phyloP scores from a whole-genome alignment of 2,797 vertebrate genomes.

The Cynodonichthys magdalenae region DNA sequence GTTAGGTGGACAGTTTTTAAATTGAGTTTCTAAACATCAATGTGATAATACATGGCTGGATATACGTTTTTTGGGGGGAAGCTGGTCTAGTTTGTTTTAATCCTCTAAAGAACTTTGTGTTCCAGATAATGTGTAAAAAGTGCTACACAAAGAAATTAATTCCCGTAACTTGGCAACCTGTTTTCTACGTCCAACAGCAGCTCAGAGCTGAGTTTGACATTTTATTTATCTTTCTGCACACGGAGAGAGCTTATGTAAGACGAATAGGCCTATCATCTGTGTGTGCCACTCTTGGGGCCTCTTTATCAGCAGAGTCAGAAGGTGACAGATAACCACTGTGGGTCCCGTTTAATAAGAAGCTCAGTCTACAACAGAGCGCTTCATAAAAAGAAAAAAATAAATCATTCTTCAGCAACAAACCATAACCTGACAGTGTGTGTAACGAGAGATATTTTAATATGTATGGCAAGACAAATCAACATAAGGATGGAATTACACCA shows the following conservation, averaged over 20 bases:
- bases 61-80: too few relatives aligned
- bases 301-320: constrained; percentile 59
- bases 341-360: constrained; percentile 8
- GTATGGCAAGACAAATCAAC: neutral
- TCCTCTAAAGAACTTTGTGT: neutral
- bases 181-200: neutral
- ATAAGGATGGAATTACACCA: neutral
- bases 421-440: neutral
- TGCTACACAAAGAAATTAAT: neutral
- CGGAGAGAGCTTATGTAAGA: constrained; percentile 12
- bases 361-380: constrained; percentile 1
- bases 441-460: neutral
- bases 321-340: constrained; percentile 38
- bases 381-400: neutral
- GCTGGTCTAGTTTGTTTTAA: neutral
- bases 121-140: neutral
- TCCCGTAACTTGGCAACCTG: neutral
- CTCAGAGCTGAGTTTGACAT: neutral
- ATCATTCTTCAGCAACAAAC: neutral
- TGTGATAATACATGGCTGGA: neutral
- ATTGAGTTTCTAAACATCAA: too few relatives aligned
- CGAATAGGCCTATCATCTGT: constrained; percentile 12
- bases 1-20: too few relatives aligned
- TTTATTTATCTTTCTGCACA: constrained; percentile 26
- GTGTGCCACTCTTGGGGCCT: constrained; percentile 19